Evolutionary conservation across 2,888 invertebrate species (phyloP), one percentile per base, ranked within the genome.

Genomic region (Phengaris arion): DNA sequence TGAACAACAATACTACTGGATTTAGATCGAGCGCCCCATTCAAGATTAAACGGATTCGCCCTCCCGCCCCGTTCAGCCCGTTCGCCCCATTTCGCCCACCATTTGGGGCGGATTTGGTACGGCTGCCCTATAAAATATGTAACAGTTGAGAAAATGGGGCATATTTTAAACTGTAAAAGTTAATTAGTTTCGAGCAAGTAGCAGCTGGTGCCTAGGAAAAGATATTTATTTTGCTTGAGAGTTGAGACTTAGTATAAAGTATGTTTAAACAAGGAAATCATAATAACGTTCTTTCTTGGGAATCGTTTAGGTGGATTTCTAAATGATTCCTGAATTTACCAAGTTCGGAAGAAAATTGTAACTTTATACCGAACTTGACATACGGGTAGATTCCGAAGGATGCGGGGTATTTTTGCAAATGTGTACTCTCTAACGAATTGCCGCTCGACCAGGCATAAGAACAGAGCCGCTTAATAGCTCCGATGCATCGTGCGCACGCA

Each of bases 1-100:
- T 51, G 22, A 51, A 70, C 70, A 51, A 70, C 70, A 70, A 70
- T 70, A 70, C 51, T 22, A 22, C 48, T 51, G 70, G 15, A 70
- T 70, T 15, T 70, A 70, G 2, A 35, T 35, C 35, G 70, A 52
- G 8, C 70, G 2, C 69, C 51, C 52, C 52, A 70, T 70, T 70
- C 70, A 70, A 22, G 70, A 70, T 51, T 52, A 51, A 70, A 52
- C 70, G 48, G 52, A 70, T 70, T 6, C 70, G 7, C 70, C 52
- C 70, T 35, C 48, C n/a, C 48, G 3, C 12, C 35, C 22, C 59
- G 59, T 59, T 59, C 48, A 1, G 6, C 35, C 22, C 59, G 59
- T 59, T 59, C 64, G 45, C 64, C 64, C 64, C 64, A 64, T 64
- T 64, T 64, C 64, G 12, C 64, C 35, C 64, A 35, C 64, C 64